Evolutionary conservation across 2,797 vertebrate genomes (phyloP).

Genomic region (Vipera ursinii): DNA sequence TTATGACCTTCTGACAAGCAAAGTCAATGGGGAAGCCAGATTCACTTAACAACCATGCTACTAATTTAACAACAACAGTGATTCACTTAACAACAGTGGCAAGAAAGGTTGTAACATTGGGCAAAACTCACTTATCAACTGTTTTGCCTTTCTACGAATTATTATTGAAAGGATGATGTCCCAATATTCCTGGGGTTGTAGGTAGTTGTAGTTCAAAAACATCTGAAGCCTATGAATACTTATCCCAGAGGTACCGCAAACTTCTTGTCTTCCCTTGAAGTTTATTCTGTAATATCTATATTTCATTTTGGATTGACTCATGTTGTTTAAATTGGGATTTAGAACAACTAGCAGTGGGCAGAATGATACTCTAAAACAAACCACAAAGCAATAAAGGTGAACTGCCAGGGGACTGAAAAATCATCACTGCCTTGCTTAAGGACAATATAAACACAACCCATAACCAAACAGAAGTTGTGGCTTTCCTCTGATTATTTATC

Average conservation of each 20-base stretch:
- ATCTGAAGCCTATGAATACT: neutral
- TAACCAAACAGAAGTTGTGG: conserved; percentile 21
- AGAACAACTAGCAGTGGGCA: conserved; percentile 50
- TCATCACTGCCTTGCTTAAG: conserved; percentile 5
- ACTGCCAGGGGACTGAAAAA: conserved; percentile 33
- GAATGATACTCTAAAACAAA: conserved; percentile 34
- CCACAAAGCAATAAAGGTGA: conserved; percentile 48
- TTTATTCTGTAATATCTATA: conserved; percentile 26
- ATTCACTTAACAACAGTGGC: neutral
- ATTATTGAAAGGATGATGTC: neutral
- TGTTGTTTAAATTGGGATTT: conserved; percentile 54
- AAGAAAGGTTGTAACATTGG: neutral
- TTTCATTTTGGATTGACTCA: conserved; percentile 47
- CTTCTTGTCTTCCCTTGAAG: conserved; percentile 38
- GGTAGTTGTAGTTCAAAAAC: neutral
- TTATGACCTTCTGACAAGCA: neutral
- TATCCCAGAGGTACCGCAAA: neutral
- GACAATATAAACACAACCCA: conserved; percentile 2
- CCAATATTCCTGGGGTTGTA: neutral
- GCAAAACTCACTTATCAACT: neutral
- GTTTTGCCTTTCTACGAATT: conserved; percentile 16
- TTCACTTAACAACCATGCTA: neutral
- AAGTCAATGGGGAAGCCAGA: neutral
- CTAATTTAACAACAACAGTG: neutral
- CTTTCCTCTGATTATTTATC: conserved; percentile 22